Evolutionary conservation across 2,113 vertebrate species (phyloP).

Genomic region (Brachyhypopomus occidentalis): DNA sequence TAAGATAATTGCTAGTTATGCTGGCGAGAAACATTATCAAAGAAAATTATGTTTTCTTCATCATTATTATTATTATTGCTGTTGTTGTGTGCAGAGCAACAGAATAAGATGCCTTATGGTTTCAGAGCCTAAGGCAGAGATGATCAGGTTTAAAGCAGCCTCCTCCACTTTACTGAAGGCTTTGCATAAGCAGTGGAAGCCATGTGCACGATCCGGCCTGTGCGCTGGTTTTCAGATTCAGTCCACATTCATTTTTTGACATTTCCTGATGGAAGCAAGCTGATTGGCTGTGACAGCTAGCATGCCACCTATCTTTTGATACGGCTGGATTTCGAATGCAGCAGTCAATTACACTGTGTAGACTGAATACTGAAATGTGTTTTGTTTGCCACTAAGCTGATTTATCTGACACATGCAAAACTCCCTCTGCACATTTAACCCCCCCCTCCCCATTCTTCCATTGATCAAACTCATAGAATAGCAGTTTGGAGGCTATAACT

Average conservation of each 20-base stretch:
- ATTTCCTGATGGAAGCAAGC: slow-evolving; percentile 49
- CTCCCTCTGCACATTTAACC: slow-evolving; percentile 52
- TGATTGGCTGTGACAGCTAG: slow-evolving; percentile 51
- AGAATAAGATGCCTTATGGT: neutral
- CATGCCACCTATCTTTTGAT: slow-evolving; percentile 38
- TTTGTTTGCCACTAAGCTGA: slow-evolving; percentile 45
- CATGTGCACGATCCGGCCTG: slow-evolving; percentile 18
- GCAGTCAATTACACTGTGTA: slow-evolving; percentile 45
- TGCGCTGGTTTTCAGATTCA: slow-evolving; percentile 45
- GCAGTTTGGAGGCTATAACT: slow-evolving; percentile 1
- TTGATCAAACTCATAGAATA: neutral
- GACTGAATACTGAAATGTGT: slow-evolving; percentile 47
- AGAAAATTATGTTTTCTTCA: neutral
- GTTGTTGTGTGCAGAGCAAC: neutral
- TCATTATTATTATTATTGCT: neutral
- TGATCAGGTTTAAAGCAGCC: slow-evolving; percentile 12
- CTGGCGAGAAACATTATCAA: neutral
- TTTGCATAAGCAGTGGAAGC: slow-evolving; percentile 25
- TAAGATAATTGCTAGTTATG: neutral
- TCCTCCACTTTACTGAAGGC: slow-evolving; percentile 2
- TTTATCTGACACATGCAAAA: slow-evolving; percentile 46
- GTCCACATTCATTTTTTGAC: slow-evolving; percentile 45
- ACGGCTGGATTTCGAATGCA: slow-evolving; percentile 44
- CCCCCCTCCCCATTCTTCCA: neutral
- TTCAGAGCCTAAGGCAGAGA: neutral